Percentiles rank a stretch among this genome's conserved stretches.
phyloP scores from a whole-genome alignment of 2,113 vertebrate species.

The Eubucco bourcierii region DNA sequence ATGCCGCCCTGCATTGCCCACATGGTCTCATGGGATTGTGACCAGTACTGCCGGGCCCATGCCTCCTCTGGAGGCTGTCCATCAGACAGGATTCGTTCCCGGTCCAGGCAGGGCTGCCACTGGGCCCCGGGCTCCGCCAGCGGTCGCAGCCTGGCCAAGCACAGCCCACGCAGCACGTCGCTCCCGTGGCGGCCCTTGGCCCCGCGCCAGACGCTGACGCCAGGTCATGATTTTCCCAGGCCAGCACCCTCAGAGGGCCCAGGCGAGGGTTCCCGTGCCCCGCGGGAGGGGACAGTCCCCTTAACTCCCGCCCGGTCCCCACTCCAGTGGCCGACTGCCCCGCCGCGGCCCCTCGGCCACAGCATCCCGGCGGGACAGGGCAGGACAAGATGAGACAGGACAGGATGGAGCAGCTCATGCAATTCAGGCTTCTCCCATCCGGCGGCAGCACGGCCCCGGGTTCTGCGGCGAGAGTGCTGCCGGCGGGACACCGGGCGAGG shows the following conservation, averaged over 20 bases:
- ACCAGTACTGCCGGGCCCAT: neutral
- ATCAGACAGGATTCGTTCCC: neutral
- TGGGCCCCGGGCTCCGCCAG: neutral
- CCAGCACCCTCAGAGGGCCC: neutral
- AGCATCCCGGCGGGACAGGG: neutral
- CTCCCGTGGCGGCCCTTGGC: conserved; percentile 1
- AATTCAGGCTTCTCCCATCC: conserved; percentile 39
- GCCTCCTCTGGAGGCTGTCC: neutral
- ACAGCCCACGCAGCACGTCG: neutral
- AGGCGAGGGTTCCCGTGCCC: neutral
- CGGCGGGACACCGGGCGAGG: conserved; percentile 26
- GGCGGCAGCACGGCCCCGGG: conserved; percentile 52
- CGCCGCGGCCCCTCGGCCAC: neutral
- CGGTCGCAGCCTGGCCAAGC: neutral
- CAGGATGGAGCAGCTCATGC: neutral
- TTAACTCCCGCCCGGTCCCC: neutral
- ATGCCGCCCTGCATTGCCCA: neutral
- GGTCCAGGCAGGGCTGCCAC: neutral
- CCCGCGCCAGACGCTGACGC: neutral
- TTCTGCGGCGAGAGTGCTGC: neutral
- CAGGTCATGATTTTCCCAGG: conserved; percentile 56
- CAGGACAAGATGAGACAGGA: neutral
- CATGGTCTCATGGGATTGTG: too few relatives aligned
- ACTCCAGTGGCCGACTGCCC: neutral
- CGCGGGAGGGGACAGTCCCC: neutral